These are phyloP conservation scores for Brienomyrus brachyistius DNA, from an alignment of 2,113 vertebrate species.

Conservation along the genomic window DNA sequence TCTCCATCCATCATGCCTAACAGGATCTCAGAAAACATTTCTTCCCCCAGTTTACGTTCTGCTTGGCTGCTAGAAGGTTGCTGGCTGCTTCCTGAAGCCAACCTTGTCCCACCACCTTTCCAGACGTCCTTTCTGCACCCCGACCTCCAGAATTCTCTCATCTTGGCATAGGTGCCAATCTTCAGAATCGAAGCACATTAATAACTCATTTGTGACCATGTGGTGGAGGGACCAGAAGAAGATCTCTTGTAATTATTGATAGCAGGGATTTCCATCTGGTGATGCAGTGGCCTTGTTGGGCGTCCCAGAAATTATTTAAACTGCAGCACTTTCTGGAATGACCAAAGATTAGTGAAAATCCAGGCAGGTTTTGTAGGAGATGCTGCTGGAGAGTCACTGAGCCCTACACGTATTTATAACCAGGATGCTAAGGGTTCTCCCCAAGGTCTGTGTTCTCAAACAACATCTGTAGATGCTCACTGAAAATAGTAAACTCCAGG, in stretches of 20 bases:
- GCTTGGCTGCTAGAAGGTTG: neutral
- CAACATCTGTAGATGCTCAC: neutral
- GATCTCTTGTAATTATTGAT: neutral
- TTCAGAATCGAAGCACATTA: neutral
- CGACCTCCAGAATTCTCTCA: neutral
- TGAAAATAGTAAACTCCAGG: neutral
- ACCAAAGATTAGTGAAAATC: neutral
- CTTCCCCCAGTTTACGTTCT: neutral
- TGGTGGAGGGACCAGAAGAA: neutral
- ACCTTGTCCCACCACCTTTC: neutral
- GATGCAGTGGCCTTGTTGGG: neutral
- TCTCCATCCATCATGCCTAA: slow-evolving; percentile 5
- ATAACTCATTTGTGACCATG: neutral
- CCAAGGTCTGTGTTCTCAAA: neutral
- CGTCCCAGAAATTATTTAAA: neutral
- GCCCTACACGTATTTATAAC: neutral
- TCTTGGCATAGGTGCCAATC: neutral
- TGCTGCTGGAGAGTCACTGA: neutral
- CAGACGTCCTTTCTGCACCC: neutral
- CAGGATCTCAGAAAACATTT: neutral
- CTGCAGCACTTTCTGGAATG: neutral
- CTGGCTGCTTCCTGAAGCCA: neutral
- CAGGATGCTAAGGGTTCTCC: neutral
- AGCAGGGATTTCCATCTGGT: neutral
- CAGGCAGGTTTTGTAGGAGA: neutral